Conservation (phyloP, 2,888 invertebrate genomes). For the Lymantria monacha region DNA sequence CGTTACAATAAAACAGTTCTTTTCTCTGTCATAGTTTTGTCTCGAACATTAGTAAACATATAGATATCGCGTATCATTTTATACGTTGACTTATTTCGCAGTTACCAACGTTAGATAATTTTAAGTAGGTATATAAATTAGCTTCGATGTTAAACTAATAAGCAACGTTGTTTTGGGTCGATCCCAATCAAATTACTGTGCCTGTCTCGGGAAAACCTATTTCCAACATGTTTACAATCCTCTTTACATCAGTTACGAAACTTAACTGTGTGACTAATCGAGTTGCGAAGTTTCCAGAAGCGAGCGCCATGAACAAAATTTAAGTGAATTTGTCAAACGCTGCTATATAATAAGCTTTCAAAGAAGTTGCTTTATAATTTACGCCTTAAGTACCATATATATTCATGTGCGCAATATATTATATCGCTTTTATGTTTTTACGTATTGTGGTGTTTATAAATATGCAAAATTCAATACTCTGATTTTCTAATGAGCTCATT, state of each 20-base stretch:
- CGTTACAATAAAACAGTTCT: too few relatives aligned
- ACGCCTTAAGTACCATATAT: slow-evolving; percentile 29
- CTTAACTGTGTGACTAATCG: slow-evolving; percentile 52
- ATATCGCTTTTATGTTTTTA: not conserved
- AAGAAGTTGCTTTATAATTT: slow-evolving; percentile 55
- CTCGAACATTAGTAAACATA: too few relatives aligned
- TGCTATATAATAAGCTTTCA: slow-evolving; percentile 69
- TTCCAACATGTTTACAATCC: slow-evolving; percentile 51
- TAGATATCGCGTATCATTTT: too few relatives aligned
- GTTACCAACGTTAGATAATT: too few relatives aligned
- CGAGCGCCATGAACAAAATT: slow-evolving; percentile 67
- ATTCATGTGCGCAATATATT: not conserved
- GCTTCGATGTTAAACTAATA: slow-evolving; percentile 9
- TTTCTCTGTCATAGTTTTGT: too few relatives aligned
- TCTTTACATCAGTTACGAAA: slow-evolving; percentile 40
- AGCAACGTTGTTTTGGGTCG: slow-evolving; percentile 22
- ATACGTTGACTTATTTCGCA: too few relatives aligned
- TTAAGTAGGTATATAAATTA: not conserved
- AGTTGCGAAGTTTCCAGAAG: slow-evolving; percentile 62
- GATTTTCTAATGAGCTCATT: too few relatives aligned
- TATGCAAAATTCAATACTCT: too few relatives aligned
- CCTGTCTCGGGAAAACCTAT: slow-evolving; percentile 45
- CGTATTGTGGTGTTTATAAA: not conserved
- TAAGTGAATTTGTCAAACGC: slow-evolving; percentile 76
- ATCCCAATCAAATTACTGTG: slow-evolving; percentile 27